Conservation (phyloP, 2,113 vertebrate genomes). For the Chaetodon auriga region DNA sequence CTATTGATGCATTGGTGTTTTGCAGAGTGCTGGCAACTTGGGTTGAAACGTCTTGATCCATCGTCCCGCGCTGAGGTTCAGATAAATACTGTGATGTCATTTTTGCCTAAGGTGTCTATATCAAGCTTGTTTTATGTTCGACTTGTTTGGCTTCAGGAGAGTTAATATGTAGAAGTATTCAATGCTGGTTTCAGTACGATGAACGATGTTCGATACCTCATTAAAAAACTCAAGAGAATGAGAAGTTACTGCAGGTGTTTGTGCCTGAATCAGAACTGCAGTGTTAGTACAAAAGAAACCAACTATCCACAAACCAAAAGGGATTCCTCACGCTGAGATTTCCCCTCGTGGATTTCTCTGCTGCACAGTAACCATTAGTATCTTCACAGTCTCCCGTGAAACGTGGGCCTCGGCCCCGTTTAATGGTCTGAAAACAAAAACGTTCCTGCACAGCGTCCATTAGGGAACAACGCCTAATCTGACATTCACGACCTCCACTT, state of each 20-base stretch:
- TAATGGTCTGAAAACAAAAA: slow-evolving; percentile 72
- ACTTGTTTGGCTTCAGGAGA: slow-evolving; percentile 7
- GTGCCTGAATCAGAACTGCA: neutral
- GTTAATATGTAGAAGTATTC: neutral
- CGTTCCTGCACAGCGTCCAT: slow-evolving; percentile 60
- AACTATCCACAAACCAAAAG: neutral
- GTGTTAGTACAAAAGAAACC: neutral
- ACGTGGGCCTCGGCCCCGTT: slow-evolving; percentile 42
- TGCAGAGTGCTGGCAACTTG: slow-evolving; percentile 18
- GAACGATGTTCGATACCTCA: neutral
- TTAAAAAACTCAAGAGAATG: neutral
- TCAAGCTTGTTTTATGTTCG: neutral
- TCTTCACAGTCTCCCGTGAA: slow-evolving; percentile 49
- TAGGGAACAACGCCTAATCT: slow-evolving; percentile 70
- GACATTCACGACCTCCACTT: slow-evolving; percentile 74
- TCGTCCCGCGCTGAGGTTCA: neutral
- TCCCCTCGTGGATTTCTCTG: neutral
- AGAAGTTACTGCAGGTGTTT: neutral
- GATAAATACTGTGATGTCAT: neutral
- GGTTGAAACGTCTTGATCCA: neutral
- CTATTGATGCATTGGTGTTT: slow-evolving; percentile 14
- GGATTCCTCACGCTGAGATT: neutral
- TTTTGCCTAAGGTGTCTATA: neutral
- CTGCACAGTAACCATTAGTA: slow-evolving; percentile 32
- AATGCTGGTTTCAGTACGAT: neutral